A percentile compares a stretch with the other conserved stretches of the same genome.
These are phyloP conservation scores for Heliornis fulica DNA, from an alignment of 2,113 vertebrate genomes.

Conservation along the genomic window DNA sequence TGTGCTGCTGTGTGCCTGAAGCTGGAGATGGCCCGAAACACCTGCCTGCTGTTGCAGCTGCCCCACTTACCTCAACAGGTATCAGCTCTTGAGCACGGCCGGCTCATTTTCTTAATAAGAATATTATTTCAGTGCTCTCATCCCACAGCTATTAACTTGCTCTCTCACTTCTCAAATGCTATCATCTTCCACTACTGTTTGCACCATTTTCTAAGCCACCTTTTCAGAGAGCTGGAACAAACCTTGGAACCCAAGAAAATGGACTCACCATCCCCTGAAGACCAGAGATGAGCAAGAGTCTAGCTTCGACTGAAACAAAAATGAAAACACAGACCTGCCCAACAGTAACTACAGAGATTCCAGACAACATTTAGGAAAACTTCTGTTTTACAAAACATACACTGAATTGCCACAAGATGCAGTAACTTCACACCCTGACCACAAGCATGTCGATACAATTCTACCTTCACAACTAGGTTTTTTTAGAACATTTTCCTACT, in stretches of 20 bases:
- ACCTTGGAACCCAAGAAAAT: not conserved
- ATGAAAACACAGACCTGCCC: not conserved
- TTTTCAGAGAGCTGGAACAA: not conserved
- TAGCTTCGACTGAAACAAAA: not conserved
- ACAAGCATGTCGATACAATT: not conserved
- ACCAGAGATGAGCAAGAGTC: not conserved
- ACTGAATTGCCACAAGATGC: not conserved
- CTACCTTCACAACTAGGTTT: not conserved
- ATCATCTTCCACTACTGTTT: not conserved
- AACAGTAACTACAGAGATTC: not conserved
- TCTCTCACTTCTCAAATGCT: not conserved
- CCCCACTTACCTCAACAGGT: not conserved
- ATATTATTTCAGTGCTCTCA: not conserved
- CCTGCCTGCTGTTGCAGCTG: not conserved
- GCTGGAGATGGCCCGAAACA: not conserved
- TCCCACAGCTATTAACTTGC: not conserved
- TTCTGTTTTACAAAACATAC: not conserved
- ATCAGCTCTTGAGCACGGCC: not conserved
- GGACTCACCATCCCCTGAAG: not conserved
- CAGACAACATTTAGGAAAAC: not conserved
- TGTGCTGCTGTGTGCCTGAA: not conserved
- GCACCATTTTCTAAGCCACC: not conserved
- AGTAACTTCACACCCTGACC: not conserved
- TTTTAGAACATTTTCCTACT: not conserved
- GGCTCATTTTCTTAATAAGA: not conserved